Conservation (phyloP, 2,888 invertebrate species). For the Eucera pruinosa region DNA sequence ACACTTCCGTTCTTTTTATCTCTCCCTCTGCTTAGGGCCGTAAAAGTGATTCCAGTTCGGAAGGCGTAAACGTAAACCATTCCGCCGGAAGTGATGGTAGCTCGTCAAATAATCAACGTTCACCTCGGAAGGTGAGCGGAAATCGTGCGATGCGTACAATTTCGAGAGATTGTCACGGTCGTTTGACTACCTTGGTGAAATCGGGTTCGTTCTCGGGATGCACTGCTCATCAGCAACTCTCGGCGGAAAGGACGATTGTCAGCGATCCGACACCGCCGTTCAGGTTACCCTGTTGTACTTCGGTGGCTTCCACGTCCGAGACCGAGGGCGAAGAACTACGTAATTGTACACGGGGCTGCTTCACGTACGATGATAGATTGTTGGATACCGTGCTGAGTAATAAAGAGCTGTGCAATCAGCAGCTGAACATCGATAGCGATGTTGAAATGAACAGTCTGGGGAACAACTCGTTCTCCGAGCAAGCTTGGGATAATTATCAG, state of each 20-base stretch:
- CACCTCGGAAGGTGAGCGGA: conserved; percentile 68
- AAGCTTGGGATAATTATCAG: conserved; percentile 98
- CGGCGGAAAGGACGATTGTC: conserved; percentile 86
- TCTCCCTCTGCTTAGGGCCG: conserved; percentile 78
- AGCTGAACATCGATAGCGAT: conserved; percentile 87
- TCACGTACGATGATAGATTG: conserved; percentile 73
- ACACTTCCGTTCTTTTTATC: not conserved
- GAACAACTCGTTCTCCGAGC: conserved; percentile 93
- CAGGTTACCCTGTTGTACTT: conserved; percentile 77
- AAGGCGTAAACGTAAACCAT: conserved; percentile 82
- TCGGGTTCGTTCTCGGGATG: conserved; percentile 90
- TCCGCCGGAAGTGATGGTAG: conserved; percentile 82
- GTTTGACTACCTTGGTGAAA: conserved; percentile 87
- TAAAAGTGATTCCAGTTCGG: conserved; percentile 87
- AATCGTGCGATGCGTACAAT: conserved; percentile 69
- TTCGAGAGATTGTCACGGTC: conserved; percentile 77
- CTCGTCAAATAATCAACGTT: conserved; percentile 83
- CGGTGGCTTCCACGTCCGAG: conserved; percentile 84
- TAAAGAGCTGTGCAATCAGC: conserved; percentile 73
- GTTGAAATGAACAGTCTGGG: conserved; percentile 85
- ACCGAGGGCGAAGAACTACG: conserved; percentile 79
- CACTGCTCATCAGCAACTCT: conserved; percentile 85
- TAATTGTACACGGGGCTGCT: conserved; percentile 66
- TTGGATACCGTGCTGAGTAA: conserved; percentile 71
- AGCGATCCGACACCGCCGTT: conserved; percentile 88